Evolutionary conservation across 2,797 vertebrate genomes (phyloP).

Genomic region (Myiotriccus ornatus): DNA sequence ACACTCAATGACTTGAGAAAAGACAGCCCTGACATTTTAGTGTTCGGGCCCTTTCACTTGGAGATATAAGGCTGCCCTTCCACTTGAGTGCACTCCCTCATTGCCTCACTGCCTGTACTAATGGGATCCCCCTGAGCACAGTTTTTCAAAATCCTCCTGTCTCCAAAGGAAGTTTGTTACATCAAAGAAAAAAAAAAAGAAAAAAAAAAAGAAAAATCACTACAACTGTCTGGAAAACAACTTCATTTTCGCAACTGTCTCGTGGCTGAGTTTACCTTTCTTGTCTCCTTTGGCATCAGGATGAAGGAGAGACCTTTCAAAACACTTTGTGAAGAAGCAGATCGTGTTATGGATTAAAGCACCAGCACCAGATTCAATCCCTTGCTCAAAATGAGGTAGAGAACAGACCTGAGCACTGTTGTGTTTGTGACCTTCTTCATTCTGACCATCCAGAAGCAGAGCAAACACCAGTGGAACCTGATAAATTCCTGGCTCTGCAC

Average conservation of each 20-base stretch:
- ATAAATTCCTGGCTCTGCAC: not conserved
- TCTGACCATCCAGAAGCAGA: not conserved
- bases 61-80: slow-evolving; percentile 24
- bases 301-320: not conserved
- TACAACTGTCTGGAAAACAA: not conserved
- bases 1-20: slow-evolving; percentile 52
- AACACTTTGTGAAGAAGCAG: not conserved
- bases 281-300: not conserved
- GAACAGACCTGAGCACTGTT: not conserved
- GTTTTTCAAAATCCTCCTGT: not conserved
- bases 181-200: not conserved
- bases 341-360: not conserved
- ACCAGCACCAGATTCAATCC: not conserved
- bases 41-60: not conserved
- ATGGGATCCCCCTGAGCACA: not conserved
- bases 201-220: not conserved
- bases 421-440: not conserved
- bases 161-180: not conserved
- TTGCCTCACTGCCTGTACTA: not conserved
- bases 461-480: not conserved
- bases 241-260: not conserved
- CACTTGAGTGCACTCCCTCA: not conserved
- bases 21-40: slow-evolving; percentile 64
- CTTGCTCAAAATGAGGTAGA: not conserved
- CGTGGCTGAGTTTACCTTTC: not conserved